Base-by-base conservation (phyloP, 2,113 vertebrate species). In the Lonchura striata region DNA sequence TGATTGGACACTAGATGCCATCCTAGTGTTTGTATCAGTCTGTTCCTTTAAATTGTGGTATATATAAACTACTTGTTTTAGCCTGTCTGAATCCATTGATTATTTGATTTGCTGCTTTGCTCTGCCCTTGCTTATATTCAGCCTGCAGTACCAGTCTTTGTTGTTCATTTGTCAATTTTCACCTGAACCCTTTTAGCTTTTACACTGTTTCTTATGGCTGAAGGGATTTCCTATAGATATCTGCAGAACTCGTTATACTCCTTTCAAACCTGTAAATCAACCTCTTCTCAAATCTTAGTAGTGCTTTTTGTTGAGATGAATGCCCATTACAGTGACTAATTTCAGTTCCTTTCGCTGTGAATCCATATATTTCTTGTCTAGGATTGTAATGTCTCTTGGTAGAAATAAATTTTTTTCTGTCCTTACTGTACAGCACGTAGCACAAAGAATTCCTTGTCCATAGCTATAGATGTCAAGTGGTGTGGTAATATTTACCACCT, bases 241-340 rank as follows among this genome's bases (percentile, higher is more conserved):
- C 88, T 94, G 82, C 83, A 92, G 59, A 96, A 77, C 28, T 65
- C 88, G 70, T 96, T 83, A 83, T 46, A 52, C 8, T 86, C 23
- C 50, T 95, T 88, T 57, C n/a, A 74, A 90, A 54, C 13, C 46
- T 95, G 69, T 94, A 91, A 83, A 94, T 95, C 89, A 88, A 57
- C 22, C 13, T 57, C 25, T 88, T 39, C 14, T 18, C 9, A 39
- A 70, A 65, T 72, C 27, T 61, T 94, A 63, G 50, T 20, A 81
- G 50, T 57, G 56, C 18, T 83, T 77, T 91, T 28, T 88, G 27
- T 90, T 92, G 80, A 80, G 37, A 31, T 56, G 7, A 49, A 39
- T 80, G 54, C 28, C 28, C 14, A 10, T 77, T 86, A 30, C 25
- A 72, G 22, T 78, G 54, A 83, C 64, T 90, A 63, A 66, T 91